phyloP scores from a whole-genome alignment of 2,888 invertebrate species.

The Strigamia transsilvanica region DNA sequence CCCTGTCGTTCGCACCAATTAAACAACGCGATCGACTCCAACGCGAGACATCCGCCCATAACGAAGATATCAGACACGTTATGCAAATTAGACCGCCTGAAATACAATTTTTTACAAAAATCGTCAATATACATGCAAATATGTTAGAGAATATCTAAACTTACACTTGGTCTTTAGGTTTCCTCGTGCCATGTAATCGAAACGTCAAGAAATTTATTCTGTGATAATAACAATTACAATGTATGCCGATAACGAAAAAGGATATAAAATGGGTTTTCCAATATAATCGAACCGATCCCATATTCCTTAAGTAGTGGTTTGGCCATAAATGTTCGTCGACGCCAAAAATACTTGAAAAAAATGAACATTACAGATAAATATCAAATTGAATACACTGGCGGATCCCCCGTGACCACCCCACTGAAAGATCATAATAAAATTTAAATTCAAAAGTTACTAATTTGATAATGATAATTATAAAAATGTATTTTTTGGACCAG shows the following conservation, averaged over 20 bases:
- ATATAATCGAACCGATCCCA: constrained; percentile 89
- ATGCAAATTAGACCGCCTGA: constrained; percentile 86
- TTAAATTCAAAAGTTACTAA: too few species aligned
- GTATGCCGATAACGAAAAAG: constrained; percentile 17
- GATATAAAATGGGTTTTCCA: constrained; percentile 94
- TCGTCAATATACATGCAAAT: constrained; percentile 51
- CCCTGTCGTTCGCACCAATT: constrained; percentile 94
- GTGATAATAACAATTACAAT: neutral
- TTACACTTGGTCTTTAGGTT: constrained; percentile 86
- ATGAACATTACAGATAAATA: neutral
- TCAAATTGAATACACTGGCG: too few species aligned
- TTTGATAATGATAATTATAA: too few species aligned
- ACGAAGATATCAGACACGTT: constrained; percentile 98
- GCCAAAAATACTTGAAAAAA: constrained; percentile 81
- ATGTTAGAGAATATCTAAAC: constrained; percentile 58
- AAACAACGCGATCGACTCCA: constrained; percentile 89
- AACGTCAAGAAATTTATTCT: constrained; percentile 57
- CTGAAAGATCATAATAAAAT: too few species aligned
- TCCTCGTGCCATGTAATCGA: constrained; percentile 73
- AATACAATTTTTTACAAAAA: constrained; percentile 57
- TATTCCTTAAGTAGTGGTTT: constrained; percentile 87
- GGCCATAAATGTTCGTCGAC: constrained; percentile 87
- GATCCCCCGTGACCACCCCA: too few species aligned
- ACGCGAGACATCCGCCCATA: constrained; percentile 96
- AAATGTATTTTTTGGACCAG: too few species aligned